Base-by-base conservation (phyloP, 1,140 invertebrate species). In the Hydropsyche tenuis region DNA sequence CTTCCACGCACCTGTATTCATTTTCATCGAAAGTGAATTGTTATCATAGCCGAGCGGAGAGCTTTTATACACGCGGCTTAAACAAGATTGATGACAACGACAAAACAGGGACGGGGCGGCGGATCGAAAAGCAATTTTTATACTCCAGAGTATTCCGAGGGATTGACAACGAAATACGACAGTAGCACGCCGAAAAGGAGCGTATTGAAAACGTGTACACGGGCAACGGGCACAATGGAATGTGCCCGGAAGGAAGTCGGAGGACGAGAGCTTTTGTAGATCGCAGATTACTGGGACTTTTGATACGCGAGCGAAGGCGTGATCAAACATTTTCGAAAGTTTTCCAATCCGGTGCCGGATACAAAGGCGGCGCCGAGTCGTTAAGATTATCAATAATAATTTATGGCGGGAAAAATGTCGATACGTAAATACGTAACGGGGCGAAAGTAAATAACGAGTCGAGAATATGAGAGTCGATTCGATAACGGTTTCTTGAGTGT, bases 121-220 rank as follows among this genome's bases (percentile, higher is more conserved):
- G 56, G 7, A 60, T 60, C 7, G 56, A 60, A 60, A 60, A 60
- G 56, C 56, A 60, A 60, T 60, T 60, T 60, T 25, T 60, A 60
- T 27, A 23, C 48, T 53, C 48, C 14, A 20, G 48, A 53, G 48
- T 53, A 48, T 12, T 16, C 45, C 12, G 45, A 3, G 30, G 9
- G 30, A 37, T 37, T 53, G 48, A 53, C 48, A 53, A 53, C 14
- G 30, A 53, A 53, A 53, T 53, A 53, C 48, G 48, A 53, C 48
- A 53, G 48, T 53, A 53, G 48, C 48, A 53, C 48, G 18, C 12
- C 46, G 48, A 53, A 18, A 53, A 18, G 18, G 18, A 53, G 48
- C 7, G 16, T 37, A 37, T 53, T 53, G 48, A 53, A 53, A 53
- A 53, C 48, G 48, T 53, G 48, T 53, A 53, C 48, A 53, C n/a